Evolutionary conservation across 2,888 invertebrate species (phyloP).

Genomic region (Drosophila diplacantha): DNA sequence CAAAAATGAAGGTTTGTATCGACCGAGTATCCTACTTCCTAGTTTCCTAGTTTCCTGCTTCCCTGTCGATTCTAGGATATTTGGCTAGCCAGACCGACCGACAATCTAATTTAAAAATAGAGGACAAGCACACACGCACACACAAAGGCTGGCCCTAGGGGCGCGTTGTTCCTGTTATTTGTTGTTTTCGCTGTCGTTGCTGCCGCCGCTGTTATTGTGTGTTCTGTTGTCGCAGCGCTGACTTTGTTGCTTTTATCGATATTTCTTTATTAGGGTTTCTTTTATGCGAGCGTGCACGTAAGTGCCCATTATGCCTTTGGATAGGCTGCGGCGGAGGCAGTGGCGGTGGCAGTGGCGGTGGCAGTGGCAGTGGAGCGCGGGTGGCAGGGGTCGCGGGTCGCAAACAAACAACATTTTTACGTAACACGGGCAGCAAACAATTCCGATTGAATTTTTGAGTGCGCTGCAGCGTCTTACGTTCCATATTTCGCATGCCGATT

Average conservation of each 20-base stretch:
- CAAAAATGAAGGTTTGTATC: conserved; percentile 7
- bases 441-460: conserved; percentile 52
- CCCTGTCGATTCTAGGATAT: conserved; percentile 10
- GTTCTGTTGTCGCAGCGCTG: conserved; percentile 30
- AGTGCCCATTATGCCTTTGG: conserved; percentile 56
- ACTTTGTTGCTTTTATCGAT: conserved; percentile 66
- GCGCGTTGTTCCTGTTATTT: conserved; percentile 23
- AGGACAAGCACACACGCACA: conserved; percentile 32
- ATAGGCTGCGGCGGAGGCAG: background rate
- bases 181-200: conserved; percentile 2
- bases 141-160: conserved; percentile 18
- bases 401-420: conserved; percentile 49
- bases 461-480: background rate
- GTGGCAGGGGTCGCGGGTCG: background rate
- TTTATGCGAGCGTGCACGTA: conserved; percentile 71
- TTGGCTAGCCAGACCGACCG: conserved; percentile 25
- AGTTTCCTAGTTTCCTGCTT: background rate
- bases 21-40: background rate
- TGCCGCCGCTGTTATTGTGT: conserved; percentile 32
- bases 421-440: conserved; percentile 56
- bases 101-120: conserved; percentile 57
- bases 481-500: conserved; percentile 7
- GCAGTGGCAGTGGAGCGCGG: conserved; percentile 2
- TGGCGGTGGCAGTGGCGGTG: conserved; percentile 13
- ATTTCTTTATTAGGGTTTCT: conserved; percentile 71